These are phyloP conservation scores for Gambusia yucatana DNA, from an alignment of 2,797 vertebrate species.

Conservation along the genomic window DNA sequence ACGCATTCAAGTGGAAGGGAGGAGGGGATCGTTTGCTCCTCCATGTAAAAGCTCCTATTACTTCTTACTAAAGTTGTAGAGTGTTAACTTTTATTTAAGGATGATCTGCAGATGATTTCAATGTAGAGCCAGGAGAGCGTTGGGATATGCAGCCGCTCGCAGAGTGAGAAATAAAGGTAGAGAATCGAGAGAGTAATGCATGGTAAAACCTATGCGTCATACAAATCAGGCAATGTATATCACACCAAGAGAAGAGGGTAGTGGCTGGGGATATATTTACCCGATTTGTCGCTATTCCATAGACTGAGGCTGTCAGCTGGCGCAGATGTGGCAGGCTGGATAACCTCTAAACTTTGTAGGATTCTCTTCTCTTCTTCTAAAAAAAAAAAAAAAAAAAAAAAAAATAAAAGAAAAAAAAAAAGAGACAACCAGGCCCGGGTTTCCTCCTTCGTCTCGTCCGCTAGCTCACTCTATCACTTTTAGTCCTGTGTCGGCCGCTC, in stretches of 20 bases:
- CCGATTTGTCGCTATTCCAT: constrained; percentile 76
- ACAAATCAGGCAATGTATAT: constrained; percentile 62
- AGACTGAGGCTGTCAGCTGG: constrained; percentile 64
- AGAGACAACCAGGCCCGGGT: constrained; percentile 54
- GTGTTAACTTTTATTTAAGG: constrained; percentile 20
- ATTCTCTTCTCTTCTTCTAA: constrained; percentile 21
- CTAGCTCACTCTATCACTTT: constrained; percentile 67
- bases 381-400: no score
- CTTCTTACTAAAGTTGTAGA: constrained; percentile 50
- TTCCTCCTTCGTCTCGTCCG: constrained; percentile 50
- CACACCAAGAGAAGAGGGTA: constrained; percentile 21
- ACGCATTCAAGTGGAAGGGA: not conserved
- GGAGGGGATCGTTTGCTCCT: not conserved
- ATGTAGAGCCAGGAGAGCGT: not conserved
- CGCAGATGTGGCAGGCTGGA: constrained; percentile 62
- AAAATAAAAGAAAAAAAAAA: no score
- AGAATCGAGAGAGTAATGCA: constrained; percentile 60
- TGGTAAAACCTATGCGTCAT: constrained; percentile 75
- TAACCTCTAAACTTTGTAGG: constrained; percentile 77
- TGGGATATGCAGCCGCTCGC: constrained; percentile 10
- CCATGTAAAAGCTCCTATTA: not conserved
- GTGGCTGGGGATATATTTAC: constrained; percentile 68
- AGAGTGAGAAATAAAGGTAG: constrained; percentile 26
- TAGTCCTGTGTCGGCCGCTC: constrained; percentile 57
- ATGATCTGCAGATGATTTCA: not conserved